Conservation (phyloP, 2,113 vertebrate species). For the Myotis lucifugus region DNA sequence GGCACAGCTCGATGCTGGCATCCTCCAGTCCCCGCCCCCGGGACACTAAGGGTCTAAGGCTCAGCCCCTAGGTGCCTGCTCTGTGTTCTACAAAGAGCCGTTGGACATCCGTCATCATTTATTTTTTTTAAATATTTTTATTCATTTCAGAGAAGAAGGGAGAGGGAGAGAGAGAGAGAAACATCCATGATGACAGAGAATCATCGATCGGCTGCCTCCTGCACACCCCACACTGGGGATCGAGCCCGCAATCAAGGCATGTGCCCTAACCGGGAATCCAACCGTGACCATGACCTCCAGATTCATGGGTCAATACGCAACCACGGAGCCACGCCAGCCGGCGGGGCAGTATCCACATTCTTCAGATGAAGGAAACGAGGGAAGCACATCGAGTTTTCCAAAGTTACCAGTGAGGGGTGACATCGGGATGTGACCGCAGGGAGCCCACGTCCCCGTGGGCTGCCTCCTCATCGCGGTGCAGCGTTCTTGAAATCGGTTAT, state of each 20-base stretch:
- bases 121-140: too few species aligned
- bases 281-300: too few species aligned
- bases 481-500: background rate
- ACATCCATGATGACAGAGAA: too few species aligned
- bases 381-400: background rate
- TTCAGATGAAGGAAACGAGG: background rate
- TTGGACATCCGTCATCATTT: background rate
- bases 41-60: background rate
- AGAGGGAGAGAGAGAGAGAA: too few species aligned
- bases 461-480: background rate
- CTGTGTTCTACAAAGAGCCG: background rate
- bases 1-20: background rate
- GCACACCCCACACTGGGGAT: too few species aligned
- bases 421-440: background rate
- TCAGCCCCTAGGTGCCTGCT: background rate
- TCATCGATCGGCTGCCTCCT: too few species aligned
- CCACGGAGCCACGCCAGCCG: too few species aligned
- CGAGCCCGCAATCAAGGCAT: too few species aligned
- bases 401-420: background rate
- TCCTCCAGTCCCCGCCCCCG: fast-evolving
- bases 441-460: background rate
- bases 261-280: too few species aligned
- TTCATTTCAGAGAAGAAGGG: too few species aligned
- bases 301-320: too few species aligned
- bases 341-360: background rate